A percentile compares a stretch with the other conserved stretches of the same genome.
phyloP scores from a whole-genome alignment of 2,888 invertebrate genomes.

The Phengaris arion region DNA sequence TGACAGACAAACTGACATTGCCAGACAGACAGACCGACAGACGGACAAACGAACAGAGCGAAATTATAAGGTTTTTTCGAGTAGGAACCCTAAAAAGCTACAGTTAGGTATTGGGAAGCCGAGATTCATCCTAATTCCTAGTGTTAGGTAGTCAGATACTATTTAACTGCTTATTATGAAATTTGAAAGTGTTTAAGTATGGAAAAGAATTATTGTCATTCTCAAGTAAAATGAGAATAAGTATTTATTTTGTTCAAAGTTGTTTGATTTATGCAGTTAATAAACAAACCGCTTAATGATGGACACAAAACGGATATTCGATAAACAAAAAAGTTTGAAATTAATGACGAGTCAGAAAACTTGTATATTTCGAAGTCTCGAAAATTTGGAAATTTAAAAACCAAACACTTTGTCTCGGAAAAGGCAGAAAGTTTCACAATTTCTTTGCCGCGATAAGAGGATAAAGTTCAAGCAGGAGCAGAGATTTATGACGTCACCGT shows the following conservation, averaged over 20 bases:
- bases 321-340: slow-evolving; percentile 28
- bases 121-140: too few relatives aligned
- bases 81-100: too few relatives aligned
- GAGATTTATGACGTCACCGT: slow-evolving; percentile 79
- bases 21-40: too few relatives aligned
- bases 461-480: slow-evolving; percentile 78
- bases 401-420: slow-evolving; percentile 78
- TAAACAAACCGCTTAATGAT: background rate
- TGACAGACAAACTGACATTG: too few relatives aligned
- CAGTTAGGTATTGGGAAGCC: too few relatives aligned
- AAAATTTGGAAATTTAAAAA: slow-evolving; percentile 61
- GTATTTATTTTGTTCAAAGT: background rate
- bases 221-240: background rate
- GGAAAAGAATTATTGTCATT: background rate
- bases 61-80: too few relatives aligned
- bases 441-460: slow-evolving; percentile 78
- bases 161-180: too few relatives aligned
- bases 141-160: too few relatives aligned
- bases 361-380: slow-evolving; percentile 65
- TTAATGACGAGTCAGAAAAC: slow-evolving; percentile 36
- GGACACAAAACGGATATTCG: slow-evolving; percentile 22
- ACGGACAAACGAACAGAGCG: too few relatives aligned
- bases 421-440: slow-evolving; percentile 78
- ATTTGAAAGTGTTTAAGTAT: too few relatives aligned
- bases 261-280: background rate